These are phyloP conservation scores for Gastrophryne carolinensis DNA, from an alignment of 2,797 vertebrate species.

Conservation along the genomic window DNA sequence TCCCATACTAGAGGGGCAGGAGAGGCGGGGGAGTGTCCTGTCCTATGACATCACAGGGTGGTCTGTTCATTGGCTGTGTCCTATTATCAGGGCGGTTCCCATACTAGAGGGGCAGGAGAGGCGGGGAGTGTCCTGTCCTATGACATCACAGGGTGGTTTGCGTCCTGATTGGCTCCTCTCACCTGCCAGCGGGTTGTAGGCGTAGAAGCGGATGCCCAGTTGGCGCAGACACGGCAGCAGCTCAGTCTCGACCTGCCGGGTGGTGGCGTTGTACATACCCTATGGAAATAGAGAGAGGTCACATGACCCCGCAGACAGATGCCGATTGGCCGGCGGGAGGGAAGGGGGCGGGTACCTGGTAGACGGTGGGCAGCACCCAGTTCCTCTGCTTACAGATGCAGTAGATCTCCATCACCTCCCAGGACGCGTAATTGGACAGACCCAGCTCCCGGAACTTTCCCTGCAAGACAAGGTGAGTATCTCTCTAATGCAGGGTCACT, in stretches of 20 bases:
- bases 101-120: too few species aligned
- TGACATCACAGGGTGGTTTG: too few species aligned
- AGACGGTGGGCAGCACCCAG: slow-evolving; percentile 89
- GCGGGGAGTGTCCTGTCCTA: too few species aligned
- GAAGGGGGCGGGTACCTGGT: slow-evolving; percentile 78
- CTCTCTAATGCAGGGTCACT: too few species aligned
- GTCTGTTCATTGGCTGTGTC: too few species aligned
- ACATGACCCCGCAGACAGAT: too few species aligned
- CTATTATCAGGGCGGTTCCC: too few species aligned
- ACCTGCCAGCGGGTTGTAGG: slow-evolving; percentile 95
- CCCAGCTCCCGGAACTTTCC: slow-evolving; percentile 92
- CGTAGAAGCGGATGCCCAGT: slow-evolving; percentile 86
- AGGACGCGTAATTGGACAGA: slow-evolving; percentile 88
- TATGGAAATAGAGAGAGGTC: slow-evolving; percentile 56
- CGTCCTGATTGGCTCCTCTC: too few species aligned
- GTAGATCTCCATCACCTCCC: slow-evolving; percentile 92
- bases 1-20: too few species aligned
- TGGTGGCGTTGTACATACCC: slow-evolving; percentile 97
- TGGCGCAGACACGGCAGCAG: slow-evolving; percentile 86
- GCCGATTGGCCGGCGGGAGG: too few species aligned
- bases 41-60: too few species aligned
- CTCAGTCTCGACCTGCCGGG: slow-evolving; percentile 86
- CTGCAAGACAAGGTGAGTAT: slow-evolving; percentile 71
- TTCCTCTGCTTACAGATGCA: slow-evolving; percentile 82
- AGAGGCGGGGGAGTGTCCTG: too few species aligned